Evolutionary conservation across 2,888 invertebrate species (phyloP), one percentile per base, ranked within the genome.

Genomic region (Leptogaster cylindrica): DNA sequence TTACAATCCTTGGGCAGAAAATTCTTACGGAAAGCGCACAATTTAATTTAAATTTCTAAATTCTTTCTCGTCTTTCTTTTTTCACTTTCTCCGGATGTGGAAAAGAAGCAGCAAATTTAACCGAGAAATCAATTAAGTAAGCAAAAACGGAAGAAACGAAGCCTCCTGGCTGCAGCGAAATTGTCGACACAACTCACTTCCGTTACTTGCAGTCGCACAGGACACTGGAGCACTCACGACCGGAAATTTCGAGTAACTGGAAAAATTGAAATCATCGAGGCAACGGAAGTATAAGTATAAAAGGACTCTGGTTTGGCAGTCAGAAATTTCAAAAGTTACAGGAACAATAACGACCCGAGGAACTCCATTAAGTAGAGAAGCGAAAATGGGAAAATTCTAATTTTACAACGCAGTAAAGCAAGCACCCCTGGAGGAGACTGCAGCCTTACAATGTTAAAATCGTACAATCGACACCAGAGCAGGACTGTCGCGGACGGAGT

Each of bases 401-500:
- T 48, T 48, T 23, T 48, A 48, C 48, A 46, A 27, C 50, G 27
- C 20, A 36, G 58, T 36, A 58, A 39, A 58, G 10, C 46, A 8
- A 14, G 44, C 6, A 8, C 31, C 6, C 10, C 10, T 31, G 5
- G 31, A 7, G 31, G 5, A 31, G 31, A 41, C 44, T 61, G 61
- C 44, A 61, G 44, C 44, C 44, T 16, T n/a, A n/a, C n/a, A n/a
- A n/a, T n/a, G n/a, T n/a, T n/a, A n/a, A n/a, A n/a, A n/a, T n/a
- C n/a, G n/a, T 61, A 61, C 61, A 61, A 44, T 61, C 44, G 61
- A 61, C 61, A 44, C 44, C 61, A 27, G 44, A 41, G 44, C 28
- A 61, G 44, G 61, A 61, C 61, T 44, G 61, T 61, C 61, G 44
- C 61, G 61, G 61, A 61, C 61, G 61, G 61, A 61, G 61, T 39